These are phyloP conservation scores for Hyles euphorbiae DNA, from an alignment of 1,140 invertebrate species.

Conservation along the genomic window DNA sequence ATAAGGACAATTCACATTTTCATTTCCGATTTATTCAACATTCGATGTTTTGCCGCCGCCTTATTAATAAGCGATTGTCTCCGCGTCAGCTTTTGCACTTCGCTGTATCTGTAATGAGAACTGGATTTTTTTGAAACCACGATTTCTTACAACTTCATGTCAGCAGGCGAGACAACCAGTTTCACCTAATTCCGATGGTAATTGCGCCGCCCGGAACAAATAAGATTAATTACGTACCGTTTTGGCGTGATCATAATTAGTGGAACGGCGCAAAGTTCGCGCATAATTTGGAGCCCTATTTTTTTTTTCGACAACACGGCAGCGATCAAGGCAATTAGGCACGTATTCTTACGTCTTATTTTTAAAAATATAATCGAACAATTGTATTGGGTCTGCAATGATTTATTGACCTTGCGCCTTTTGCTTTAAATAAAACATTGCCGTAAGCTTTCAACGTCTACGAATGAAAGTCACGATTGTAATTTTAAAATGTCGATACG, in stretches of 20 bases:
- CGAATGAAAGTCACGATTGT: constrained; percentile 68
- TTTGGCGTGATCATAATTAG: constrained; percentile 46
- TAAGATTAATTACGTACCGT: constrained; percentile 51
- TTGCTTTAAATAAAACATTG: constrained; percentile 66
- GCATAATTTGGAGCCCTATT: neutral
- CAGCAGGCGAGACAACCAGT: constrained; percentile 31
- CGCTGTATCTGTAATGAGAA: constrained; percentile 57
- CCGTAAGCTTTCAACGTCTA: constrained; percentile 68
- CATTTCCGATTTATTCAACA: constrained; percentile 29
- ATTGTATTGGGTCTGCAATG: constrained; percentile 58
- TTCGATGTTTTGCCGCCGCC: constrained; percentile 42
- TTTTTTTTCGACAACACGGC: constrained; percentile 5
- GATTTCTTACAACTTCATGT: constrained; percentile 36
- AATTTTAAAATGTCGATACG: constrained; percentile 69
- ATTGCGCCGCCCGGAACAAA: constrained; percentile 44
- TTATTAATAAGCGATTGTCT: constrained; percentile 64
- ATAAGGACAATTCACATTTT: constrained; percentile 30
- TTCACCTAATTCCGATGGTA: constrained; percentile 61
- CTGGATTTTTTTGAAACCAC: constrained; percentile 39
- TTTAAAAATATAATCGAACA: constrained; percentile 55
- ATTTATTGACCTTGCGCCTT: constrained; percentile 66
- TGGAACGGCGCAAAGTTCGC: constrained; percentile 14
- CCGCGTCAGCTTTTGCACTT: constrained; percentile 69
- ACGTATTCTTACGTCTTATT: constrained; percentile 55
- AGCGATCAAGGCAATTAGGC: constrained; percentile 40